Evolutionary conservation across 1,140 invertebrate species (phyloP).

Genomic region (Polyergus mexicanus): DNA sequence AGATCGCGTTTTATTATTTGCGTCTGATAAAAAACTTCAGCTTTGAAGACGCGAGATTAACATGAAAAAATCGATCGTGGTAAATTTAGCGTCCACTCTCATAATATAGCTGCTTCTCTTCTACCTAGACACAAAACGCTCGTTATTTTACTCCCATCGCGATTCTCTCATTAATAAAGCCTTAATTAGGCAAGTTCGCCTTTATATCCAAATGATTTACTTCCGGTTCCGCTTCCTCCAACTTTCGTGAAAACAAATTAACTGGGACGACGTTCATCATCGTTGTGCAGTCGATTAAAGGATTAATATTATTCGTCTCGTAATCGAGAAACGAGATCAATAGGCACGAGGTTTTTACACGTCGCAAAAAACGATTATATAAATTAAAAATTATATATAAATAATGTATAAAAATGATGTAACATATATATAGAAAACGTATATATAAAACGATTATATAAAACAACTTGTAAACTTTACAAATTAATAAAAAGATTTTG

Average conservation of each 20-base stretch:
- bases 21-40: not conserved
- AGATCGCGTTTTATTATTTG: conserved; percentile 1
- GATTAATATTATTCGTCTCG: not conserved
- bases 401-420: no score
- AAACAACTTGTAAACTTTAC: no score
- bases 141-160: conserved; percentile 37
- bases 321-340: conserved; percentile 1
- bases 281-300: conserved; percentile 17
- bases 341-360: not conserved
- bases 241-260: conserved; percentile 67
- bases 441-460: no score
- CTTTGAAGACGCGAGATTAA: not conserved
- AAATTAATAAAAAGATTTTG: not conserved
- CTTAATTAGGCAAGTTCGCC: conserved; percentile 70
- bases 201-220: conserved; percentile 74
- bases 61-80: conserved; percentile 21
- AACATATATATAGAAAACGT: not conserved
- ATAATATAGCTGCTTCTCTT: conserved; percentile 5
- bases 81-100: conserved; percentile 2
- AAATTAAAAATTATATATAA: not conserved
- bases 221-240: conserved; percentile 77
- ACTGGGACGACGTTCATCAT: conserved; percentile 43
- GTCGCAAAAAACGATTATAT: not conserved
- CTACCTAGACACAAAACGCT: conserved; percentile 57
- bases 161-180: conserved; percentile 71